Base-by-base conservation (phyloP, 2,113 vertebrate genomes). In the Castor canadensis region DNA sequence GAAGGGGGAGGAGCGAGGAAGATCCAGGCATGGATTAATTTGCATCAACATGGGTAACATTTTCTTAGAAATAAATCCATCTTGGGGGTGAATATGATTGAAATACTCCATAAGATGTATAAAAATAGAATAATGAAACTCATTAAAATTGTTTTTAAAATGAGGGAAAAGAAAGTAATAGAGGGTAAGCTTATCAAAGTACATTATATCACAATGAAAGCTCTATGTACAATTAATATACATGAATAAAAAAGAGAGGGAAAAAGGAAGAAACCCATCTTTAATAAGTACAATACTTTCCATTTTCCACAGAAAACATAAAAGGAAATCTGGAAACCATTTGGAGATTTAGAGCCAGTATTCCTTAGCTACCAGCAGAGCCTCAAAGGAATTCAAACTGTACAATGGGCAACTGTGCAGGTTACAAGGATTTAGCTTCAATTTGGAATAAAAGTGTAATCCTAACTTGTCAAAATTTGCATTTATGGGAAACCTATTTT, bases 401-500 rank as follows among this genome's bases (percentile, higher is more conserved):
- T 35, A 30, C 49, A 5, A 19, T 9, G 58, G 93, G 69, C 13
- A 95, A 0, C 2, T 0, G 10, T 2, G n/a, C 32, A 19, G 28
- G 52, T 22, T 47, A 32, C 15, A 81, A 95, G 54, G 38, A 66
- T 22, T 79, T 7, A 20, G 92, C 35, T 47, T 64, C 0, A 0
- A 49, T 66, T 40, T 82, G 26, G 88, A 93, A 88, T 3, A 56
- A 10, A 6, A 86, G 54, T 20, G 35, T 66, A 72, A 43, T n/a
- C 9, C 62, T 24, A 40, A 32, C 77, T 69, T 79, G 38, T 54
- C 60, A 80, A 52, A 56, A 87, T 96, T 87, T 82, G 35, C 35
- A 66, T 40, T 89, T 87, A 54, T n/a, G 20, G 92, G 66, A 88
- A 97, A 95, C 35, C 24, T 13, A 71, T 8, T 45, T 49, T 66